Evolutionary conservation across 2,113 vertebrate species (phyloP).

Genomic region (Rhinogobius similis): DNA sequence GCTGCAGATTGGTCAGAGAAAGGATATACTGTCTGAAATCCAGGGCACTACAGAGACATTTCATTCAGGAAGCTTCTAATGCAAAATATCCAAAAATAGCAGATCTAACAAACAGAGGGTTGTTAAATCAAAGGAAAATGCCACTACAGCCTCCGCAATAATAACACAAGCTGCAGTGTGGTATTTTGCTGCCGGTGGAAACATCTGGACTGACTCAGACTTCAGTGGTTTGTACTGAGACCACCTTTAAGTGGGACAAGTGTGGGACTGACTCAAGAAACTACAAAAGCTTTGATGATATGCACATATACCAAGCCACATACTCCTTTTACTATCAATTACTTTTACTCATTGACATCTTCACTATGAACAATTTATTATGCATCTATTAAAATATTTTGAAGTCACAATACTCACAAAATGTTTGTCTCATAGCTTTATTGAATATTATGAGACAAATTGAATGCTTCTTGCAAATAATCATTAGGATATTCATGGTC

Average conservation of each 20-base stretch:
- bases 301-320: no score
- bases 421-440: no score
- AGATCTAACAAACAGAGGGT: background rate
- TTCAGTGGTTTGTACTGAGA: background rate
- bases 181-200: background rate
- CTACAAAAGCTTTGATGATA: background rate
- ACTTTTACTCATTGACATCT: no score
- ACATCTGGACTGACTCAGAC: conserved; percentile 1
- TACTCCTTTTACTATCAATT: no score
- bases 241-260: background rate
- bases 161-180: background rate
- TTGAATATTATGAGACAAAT: no score
- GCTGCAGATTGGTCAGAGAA: conserved; percentile 77
- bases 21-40: conserved; percentile 64
- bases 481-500: no score
- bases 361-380: no score
- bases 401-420: no score
- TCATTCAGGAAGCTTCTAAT: background rate
- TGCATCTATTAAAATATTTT: no score
- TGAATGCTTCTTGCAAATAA: no score
- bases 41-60: background rate
- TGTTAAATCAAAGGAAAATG: background rate
- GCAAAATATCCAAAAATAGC: background rate
- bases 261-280: background rate
- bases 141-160: background rate